Conservation (phyloP, 2,888 invertebrate species). For the Muschampia plurimacula region DNA sequence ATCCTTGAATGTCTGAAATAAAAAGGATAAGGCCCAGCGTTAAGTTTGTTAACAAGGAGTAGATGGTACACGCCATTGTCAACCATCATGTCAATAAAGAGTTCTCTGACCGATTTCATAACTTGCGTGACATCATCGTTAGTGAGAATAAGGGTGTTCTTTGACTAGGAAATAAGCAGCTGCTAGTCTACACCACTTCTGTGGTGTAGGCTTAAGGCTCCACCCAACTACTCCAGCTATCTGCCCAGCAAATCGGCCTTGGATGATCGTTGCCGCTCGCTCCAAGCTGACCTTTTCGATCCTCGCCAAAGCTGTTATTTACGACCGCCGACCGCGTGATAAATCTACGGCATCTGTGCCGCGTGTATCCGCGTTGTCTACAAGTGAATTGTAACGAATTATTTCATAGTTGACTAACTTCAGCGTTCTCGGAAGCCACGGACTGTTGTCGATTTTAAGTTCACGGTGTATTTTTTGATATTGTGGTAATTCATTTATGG, state of each 20-base stretch:
- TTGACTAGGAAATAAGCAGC: neutral
- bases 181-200: neutral
- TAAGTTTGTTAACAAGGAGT: too few species aligned
- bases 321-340: constrained; percentile 66
- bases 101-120: neutral
- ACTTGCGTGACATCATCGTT: neutral
- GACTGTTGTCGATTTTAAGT: neutral
- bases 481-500: neutral
- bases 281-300: constrained; percentile 66
- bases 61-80: too few species aligned
- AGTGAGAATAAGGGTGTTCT: neutral
- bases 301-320: constrained; percentile 67
- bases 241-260: constrained; percentile 24
- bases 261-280: constrained; percentile 56
- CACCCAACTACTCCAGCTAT: constrained; percentile 6
- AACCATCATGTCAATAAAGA: neutral
- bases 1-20: too few species aligned
- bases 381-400: constrained; percentile 35
- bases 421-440: neutral
- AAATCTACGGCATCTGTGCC: constrained; percentile 69
- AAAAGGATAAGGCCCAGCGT: too few species aligned
- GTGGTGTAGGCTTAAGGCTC: neutral
- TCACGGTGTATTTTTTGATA: neutral
- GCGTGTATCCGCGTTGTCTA: constrained; percentile 68
- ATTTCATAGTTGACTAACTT: constrained; percentile 23